Evolutionary conservation across 2,113 vertebrate genomes (phyloP).

Genomic region (Anhinga anhinga): DNA sequence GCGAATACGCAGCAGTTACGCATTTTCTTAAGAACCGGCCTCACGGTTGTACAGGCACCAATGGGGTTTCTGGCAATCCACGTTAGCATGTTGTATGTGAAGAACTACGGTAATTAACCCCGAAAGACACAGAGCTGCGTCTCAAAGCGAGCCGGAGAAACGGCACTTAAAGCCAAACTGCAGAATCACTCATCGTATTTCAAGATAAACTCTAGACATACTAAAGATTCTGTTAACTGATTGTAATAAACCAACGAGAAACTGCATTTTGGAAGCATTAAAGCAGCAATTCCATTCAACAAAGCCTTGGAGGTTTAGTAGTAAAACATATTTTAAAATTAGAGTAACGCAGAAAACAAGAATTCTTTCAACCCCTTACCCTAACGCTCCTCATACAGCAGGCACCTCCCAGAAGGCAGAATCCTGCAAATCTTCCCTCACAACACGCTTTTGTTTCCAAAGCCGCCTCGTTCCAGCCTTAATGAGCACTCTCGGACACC

Average conservation of each 20-base stretch:
- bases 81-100: fast-evolving
- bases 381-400: neutral
- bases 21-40: fast-evolving
- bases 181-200: fast-evolving
- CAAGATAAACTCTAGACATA: fast-evolving
- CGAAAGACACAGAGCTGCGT: neutral
- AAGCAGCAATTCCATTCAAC: neutral
- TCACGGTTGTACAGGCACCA: fast-evolving
- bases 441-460: neutral
- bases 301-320: fast-evolving
- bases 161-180: neutral
- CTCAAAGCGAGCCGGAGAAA: neutral
- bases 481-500: fast-evolving
- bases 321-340: neutral
- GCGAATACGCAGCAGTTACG: fast-evolving
- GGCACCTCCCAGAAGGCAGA: neutral
- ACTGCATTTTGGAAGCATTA: neutral
- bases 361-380: neutral
- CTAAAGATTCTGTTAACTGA: fast-evolving
- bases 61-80: no score
- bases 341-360: neutral
- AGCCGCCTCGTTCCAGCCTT: neutral
- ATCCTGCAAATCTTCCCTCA: neutral
- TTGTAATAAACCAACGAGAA: fast-evolving
- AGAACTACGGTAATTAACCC: neutral